phyloP scores from a whole-genome alignment of 2,888 invertebrate species.

The Tethea ocularis region DNA sequence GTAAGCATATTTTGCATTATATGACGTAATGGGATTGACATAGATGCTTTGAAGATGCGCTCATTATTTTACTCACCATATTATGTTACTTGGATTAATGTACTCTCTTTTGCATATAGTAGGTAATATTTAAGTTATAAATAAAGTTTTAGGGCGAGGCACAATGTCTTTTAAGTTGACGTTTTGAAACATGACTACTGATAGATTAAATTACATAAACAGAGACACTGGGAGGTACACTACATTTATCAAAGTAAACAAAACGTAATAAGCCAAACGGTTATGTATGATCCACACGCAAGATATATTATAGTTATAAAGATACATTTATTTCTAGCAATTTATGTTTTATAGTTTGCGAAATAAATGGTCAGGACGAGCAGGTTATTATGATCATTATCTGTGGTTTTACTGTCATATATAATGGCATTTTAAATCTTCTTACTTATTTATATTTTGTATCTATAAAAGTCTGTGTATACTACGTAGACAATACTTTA shows the following conservation, averaged over 20 bases:
- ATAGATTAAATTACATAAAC: background rate
- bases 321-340: background rate
- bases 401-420: too few relatives aligned
- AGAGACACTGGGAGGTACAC: background rate
- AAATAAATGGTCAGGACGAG: background rate
- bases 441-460: too few relatives aligned
- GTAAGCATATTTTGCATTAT: slow-evolving; percentile 10
- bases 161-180: background rate
- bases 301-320: background rate
- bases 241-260: background rate
- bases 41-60: slow-evolving; percentile 14
- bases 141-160: background rate
- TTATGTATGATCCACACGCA: background rate
- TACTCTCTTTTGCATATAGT: background rate
- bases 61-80: background rate
- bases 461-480: too few relatives aligned
- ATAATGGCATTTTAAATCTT: too few relatives aligned
- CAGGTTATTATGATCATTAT: too few relatives aligned
- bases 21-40: slow-evolving; percentile 13
- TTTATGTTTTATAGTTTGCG: background rate
- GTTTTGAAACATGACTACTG: background rate
- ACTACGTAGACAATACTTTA: too few relatives aligned
- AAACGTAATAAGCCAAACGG: background rate
- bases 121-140: background rate
- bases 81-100: background rate